phyloP scores from a whole-genome alignment of 2,797 vertebrate species.

The Choloepus didactylus region DNA sequence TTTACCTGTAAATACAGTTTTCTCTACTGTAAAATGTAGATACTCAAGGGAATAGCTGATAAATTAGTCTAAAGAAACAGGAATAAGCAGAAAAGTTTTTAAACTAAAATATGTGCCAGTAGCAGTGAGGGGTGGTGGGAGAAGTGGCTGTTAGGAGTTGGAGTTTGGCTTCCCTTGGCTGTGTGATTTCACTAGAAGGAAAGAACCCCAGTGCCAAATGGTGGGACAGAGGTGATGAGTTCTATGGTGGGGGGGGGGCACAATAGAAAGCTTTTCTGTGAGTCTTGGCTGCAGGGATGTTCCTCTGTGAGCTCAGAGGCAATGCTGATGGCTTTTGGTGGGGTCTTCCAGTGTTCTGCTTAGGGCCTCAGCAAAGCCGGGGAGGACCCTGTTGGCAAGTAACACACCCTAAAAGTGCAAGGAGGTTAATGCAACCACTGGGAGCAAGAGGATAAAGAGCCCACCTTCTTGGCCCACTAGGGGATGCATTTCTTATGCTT shows the following conservation, averaged over 20 bases:
- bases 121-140: background rate
- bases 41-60: background rate
- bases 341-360: background rate
- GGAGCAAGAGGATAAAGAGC: background rate
- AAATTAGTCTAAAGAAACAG: background rate
- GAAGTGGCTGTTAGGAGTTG: background rate
- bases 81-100: background rate
- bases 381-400: background rate
- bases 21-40: background rate
- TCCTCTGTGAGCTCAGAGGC: background rate
- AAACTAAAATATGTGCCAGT: background rate
- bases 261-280: background rate
- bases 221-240: background rate
- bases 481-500: fast-evolving
- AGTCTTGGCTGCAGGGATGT: fast-evolving
- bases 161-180: background rate
- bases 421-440: no score
- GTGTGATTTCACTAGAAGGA: background rate
- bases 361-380: background rate
- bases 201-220: background rate
- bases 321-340: no score
- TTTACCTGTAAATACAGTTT: constrained; percentile 62
- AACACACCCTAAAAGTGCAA: background rate
- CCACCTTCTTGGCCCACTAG: fast-evolving
- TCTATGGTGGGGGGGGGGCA: fast-evolving